A percentile compares a stretch with the other conserved stretches of the same genome.
Evolutionary conservation across 2,888 invertebrate species (phyloP).

Genomic region (Celastrina argiolus): DNA sequence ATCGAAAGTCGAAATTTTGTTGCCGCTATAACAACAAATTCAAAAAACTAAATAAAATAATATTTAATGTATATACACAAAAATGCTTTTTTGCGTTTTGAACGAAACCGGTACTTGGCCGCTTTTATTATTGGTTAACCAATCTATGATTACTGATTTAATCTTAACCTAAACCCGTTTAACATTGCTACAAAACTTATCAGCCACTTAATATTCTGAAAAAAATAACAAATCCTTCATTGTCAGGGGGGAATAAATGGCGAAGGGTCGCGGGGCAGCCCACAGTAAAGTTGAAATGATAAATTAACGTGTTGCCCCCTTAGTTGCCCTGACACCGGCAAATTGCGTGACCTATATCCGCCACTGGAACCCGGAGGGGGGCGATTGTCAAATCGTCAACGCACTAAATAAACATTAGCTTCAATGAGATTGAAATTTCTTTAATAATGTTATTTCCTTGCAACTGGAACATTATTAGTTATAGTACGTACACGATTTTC

Average conservation of each 20-base stretch:
- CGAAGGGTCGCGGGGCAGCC: not conserved
- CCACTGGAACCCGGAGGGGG: not conserved
- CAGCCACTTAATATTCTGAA: not conserved
- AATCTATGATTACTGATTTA: no score
- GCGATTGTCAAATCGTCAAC: not conserved
- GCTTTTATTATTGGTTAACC: not conserved
- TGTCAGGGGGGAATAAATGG: not conserved
- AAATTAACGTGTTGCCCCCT: not conserved
- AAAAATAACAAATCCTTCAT: not conserved
- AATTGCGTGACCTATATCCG: slow-evolving; percentile 15
- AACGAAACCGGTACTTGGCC: no score
- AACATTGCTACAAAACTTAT: not conserved
- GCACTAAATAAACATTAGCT: no score
- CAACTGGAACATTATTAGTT: no score
- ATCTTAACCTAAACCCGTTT: not conserved
- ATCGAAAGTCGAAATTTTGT: no score
- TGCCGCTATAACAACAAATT: no score
- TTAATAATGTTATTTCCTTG: no score
- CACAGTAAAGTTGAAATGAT: slow-evolving; percentile 8
- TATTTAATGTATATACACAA: no score
- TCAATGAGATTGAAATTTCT: no score
- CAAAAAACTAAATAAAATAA: no score
- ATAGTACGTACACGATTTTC: no score
- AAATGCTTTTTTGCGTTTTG: no score
- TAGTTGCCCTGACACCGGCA: slow-evolving; percentile 12